Base-by-base conservation (phyloP, 2,888 invertebrate species). In the Drosophila anomalipes region DNA sequence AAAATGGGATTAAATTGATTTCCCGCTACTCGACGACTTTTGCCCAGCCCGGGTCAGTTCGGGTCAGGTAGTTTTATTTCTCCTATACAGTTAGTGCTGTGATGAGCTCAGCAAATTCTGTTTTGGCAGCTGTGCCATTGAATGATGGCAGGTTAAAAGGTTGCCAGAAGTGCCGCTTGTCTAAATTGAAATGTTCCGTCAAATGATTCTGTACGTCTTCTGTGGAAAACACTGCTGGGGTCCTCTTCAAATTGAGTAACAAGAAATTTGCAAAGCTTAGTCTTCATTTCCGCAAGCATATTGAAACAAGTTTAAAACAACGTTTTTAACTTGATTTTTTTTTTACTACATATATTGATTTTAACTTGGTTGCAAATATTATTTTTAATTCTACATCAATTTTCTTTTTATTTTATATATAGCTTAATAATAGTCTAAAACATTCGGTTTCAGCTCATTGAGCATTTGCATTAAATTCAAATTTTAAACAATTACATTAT, bases 1-100 rank as follows among this genome's bases (percentile, higher is more conserved):
- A 70, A 89, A 86, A 89, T 85, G 66, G 88, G 86, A 85, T 86
- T 86, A 87, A 86, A 89, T 89, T 87, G 90, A 87, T 89, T 89
- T 90, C 77, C 67, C 77, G 88, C 90, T 89, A 85, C 86, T 82
- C 77, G 69, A 81, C 63, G 32, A 28, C 58, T 32, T 22, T n/a
- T 16, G 6, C 9, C 12, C 56, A 37, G 26, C 35, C 35, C 28
- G 4, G 33, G 22, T n/a, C 19, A n/a, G n/a, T n/a, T 30, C n/a
- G 1, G 19, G 51, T 39, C 73, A 77, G 79, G 81, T 79, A 81
- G 62, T 61, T 57, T n/a, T n/a, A n/a, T n/a, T 30, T 37, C 28
- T 35, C 22, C 14, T 35, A 9, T 1, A 28, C 44, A 53, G 47
- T 26, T 4, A 14, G 44, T 19, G 70, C 64, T 65, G 70, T 30